Conservation (phyloP, 1,140 invertebrate genomes). For the Sminthurinus signatus region DNA sequence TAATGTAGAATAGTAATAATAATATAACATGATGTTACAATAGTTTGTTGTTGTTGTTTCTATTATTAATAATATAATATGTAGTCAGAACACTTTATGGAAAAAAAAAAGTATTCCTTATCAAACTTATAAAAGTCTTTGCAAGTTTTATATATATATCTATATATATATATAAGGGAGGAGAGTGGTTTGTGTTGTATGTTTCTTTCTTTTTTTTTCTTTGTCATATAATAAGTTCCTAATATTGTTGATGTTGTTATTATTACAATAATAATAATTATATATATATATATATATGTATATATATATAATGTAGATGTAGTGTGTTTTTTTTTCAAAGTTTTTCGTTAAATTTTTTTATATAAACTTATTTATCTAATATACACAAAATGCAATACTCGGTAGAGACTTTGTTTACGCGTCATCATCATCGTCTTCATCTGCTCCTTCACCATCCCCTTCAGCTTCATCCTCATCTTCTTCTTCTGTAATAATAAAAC, state of each 20-base stretch:
- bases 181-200: not conserved
- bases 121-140: constrained; percentile 23
- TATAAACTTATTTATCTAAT: constrained; percentile 28
- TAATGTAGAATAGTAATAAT: too few species aligned
- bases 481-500: constrained; percentile 33
- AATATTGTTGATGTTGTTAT: too few species aligned
- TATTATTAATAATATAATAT: too few species aligned
- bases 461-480: constrained; percentile 38
- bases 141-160: too few species aligned
- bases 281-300: too few species aligned
- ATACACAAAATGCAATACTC: constrained; percentile 21
- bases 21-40: too few species aligned
- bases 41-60: too few species aligned
- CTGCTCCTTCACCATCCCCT: constrained; percentile 31
- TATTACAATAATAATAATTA: too few species aligned
- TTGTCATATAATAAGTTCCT: too few species aligned
- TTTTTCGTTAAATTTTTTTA: constrained; percentile 13
- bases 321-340: too few species aligned
- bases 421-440: constrained; percentile 39
- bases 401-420: constrained; percentile 27
- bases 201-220: constrained; percentile 3
- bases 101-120: not conserved
- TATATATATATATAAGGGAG: constrained; percentile 12
- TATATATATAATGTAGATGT: too few species aligned
- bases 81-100: not conserved